phyloP scores from a whole-genome alignment of 2,888 invertebrate species.

The Ormyrus nitidulus region DNA sequence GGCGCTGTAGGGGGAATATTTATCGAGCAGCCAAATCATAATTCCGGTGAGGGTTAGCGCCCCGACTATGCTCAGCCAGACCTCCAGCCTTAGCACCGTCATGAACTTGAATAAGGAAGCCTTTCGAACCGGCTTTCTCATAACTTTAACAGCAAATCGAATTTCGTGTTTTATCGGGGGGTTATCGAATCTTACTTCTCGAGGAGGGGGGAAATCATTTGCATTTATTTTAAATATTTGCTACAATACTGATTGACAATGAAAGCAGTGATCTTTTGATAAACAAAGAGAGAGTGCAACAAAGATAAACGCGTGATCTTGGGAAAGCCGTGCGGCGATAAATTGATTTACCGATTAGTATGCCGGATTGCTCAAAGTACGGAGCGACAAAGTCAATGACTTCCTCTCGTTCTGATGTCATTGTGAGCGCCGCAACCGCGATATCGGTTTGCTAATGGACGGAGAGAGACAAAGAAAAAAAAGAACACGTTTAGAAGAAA shows the following conservation, averaged over 20 bases:
- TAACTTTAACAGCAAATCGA: constrained; percentile 77
- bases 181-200: too few relatives aligned
- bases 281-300: too few relatives aligned
- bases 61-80: constrained; percentile 92
- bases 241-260: too few relatives aligned
- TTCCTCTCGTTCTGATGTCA: constrained; percentile 94
- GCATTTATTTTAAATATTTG: not conserved
- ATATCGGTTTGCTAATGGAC: constrained; percentile 86
- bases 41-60: constrained; percentile 89
- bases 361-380: constrained; percentile 94
- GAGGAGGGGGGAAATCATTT: too few relatives aligned
- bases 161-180: not conserved
- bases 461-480: constrained; percentile 40
- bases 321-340: constrained; percentile 8
- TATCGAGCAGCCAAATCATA: constrained; percentile 92
- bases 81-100: constrained; percentile 91
- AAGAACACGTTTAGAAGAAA: not conserved
- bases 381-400: constrained; percentile 94
- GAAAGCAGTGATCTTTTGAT: too few relatives aligned
- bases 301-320: not conserved
- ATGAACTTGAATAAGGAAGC: constrained; percentile 94
- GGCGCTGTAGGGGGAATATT: constrained; percentile 92
- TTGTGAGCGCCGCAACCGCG: constrained; percentile 87
- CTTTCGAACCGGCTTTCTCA: constrained; percentile 87
- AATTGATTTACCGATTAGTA: constrained; percentile 83